phyloP scores from a whole-genome alignment of 1,140 invertebrate genomes.

The Bombus vancouverensis region DNA sequence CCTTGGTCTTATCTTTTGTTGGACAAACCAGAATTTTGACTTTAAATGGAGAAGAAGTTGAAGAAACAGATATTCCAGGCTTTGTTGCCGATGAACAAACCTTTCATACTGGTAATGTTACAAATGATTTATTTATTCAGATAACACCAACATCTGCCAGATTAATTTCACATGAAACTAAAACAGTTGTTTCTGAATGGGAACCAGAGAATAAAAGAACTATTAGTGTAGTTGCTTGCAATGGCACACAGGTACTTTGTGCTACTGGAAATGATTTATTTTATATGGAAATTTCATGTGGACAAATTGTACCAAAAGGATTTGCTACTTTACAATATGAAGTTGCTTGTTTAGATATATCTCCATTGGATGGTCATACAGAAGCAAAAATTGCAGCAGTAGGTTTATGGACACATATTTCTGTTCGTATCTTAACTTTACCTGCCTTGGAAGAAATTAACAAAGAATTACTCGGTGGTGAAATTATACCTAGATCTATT shows the following conservation, averaged over 20 bases:
- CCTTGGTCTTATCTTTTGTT: constrained; percentile 96
- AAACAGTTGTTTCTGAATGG: constrained; percentile 90
- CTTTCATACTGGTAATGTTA: constrained; percentile 96
- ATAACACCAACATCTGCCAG: constrained; percentile 89
- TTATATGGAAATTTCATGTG: constrained; percentile 92
- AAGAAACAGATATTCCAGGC: constrained; percentile 96
- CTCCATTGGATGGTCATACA: constrained; percentile 87
- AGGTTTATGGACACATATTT: constrained; percentile 99
- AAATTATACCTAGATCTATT: constrained; percentile 98
- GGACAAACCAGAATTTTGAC: constrained; percentile 95
- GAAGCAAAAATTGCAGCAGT: constrained; percentile 92
- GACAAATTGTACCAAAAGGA: constrained; percentile 86
- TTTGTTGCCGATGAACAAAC: constrained; percentile 96
- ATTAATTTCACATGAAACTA: constrained; percentile 86
- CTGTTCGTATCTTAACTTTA: constrained; percentile 91
- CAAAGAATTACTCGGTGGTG: constrained; percentile 94
- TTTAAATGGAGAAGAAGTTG: constrained; percentile 96
- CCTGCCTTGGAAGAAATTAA: constrained; percentile 91
- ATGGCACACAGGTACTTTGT: constrained; percentile 91
- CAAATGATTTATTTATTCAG: constrained; percentile 91
- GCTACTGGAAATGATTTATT: constrained; percentile 94
- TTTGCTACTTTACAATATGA: constrained; percentile 92
- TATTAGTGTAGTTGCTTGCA: constrained; percentile 95
- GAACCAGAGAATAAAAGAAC: constrained; percentile 88
- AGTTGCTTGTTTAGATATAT: constrained; percentile 98